These are phyloP conservation scores for Lates japonicus DNA, from an alignment of 2,797 vertebrate genomes.

Conservation along the genomic window DNA sequence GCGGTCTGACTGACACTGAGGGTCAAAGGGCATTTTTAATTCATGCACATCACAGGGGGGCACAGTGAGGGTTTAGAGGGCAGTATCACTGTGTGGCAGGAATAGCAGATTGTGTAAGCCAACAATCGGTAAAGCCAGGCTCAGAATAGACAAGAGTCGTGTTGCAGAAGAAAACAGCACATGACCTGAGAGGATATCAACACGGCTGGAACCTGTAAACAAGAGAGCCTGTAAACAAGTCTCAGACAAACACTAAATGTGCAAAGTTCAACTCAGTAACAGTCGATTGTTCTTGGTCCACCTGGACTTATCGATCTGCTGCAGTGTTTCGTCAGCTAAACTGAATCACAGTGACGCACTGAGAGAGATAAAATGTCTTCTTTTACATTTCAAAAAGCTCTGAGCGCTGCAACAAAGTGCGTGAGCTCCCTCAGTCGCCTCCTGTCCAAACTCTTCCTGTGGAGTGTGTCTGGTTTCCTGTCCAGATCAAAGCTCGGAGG, in stretches of 20 bases:
- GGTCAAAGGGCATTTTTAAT: conserved; percentile 31
- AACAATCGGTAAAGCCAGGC: conserved; percentile 69
- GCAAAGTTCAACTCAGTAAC: conserved; percentile 48
- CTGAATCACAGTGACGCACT: conserved; percentile 14
- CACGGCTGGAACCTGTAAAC: conserved; percentile 23
- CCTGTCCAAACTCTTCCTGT: conserved; percentile 58
- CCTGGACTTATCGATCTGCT: not conserved
- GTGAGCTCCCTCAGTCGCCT: conserved; percentile 32
- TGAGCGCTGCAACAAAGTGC: conserved; percentile 3
- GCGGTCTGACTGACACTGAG: not conserved
- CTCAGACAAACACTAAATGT: conserved; percentile 17
- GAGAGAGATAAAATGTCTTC: not conserved
- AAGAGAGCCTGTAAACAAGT: conserved; percentile 41
- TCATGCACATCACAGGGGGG: conserved; percentile 13
- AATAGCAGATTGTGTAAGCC: conserved; percentile 60
- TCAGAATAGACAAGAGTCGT: conserved; percentile 81
- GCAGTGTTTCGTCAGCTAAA: not conserved
- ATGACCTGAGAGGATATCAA: conserved; percentile 61
- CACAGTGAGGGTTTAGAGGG: conserved; percentile 31
- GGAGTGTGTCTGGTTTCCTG: conserved; percentile 66
- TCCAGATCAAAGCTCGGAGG: conserved; percentile 62
- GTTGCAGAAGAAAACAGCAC: conserved; percentile 76
- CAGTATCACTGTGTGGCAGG: conserved; percentile 56
- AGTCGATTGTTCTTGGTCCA: not conserved
- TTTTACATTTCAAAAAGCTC: conserved; percentile 29